phyloP scores from a whole-genome alignment of 2,888 invertebrate species.

The Ellobium chinense region DNA sequence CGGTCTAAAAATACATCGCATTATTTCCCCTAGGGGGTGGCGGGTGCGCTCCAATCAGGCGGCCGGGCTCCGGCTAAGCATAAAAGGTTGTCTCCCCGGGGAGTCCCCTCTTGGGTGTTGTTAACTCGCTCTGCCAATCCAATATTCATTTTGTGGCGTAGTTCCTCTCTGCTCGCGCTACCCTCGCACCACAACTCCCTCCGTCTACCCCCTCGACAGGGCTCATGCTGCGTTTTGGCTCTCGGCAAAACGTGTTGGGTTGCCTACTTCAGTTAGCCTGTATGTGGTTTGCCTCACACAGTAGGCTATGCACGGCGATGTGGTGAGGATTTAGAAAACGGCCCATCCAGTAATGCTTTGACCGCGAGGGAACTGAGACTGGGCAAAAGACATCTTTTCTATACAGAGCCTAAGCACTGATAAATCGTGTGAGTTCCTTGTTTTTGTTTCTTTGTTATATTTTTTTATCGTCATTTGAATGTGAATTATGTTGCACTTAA shows the following conservation, averaged over 20 bases:
- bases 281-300: no score
- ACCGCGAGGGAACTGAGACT: no score
- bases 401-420: no score
- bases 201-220: background rate
- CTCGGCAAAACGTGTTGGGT: slow-evolving; percentile 52
- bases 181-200: slow-evolving; percentile 26
- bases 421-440: no score
- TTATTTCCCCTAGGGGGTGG: slow-evolving; percentile 54
- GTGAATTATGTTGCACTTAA: no score
- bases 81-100: slow-evolving; percentile 62
- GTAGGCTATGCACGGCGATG: background rate
- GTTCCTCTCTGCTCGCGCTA: slow-evolving; percentile 47
- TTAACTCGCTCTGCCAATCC: slow-evolving; percentile 68
- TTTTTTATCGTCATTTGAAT: no score
- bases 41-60: slow-evolving; percentile 48
- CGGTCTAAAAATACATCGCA: slow-evolving; percentile 55
- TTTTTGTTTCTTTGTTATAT: no score
- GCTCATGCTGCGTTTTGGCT: slow-evolving; percentile 62
- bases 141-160: slow-evolving; percentile 71
- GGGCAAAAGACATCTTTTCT: no score
- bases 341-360: no score
- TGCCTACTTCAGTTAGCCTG: background rate
- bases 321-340: background rate
- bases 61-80: slow-evolving; percentile 52
- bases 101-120: slow-evolving; percentile 66